Base-by-base conservation (phyloP, 2,113 vertebrate species). In the Dromiciops gliroides region DNA sequence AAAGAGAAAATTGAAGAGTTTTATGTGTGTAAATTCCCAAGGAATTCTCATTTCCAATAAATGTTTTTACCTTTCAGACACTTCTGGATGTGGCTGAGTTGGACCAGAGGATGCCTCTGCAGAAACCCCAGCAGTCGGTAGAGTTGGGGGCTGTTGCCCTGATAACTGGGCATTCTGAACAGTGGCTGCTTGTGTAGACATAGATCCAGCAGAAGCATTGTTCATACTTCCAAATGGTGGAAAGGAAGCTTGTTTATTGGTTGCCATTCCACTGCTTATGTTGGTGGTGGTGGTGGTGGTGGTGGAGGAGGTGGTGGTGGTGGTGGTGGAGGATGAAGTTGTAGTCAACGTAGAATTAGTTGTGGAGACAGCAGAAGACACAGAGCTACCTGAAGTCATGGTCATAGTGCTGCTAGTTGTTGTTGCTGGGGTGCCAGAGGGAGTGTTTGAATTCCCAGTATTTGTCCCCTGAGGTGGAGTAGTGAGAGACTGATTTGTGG, bases 41-140 rank as follows among this genome's bases (percentile, higher is more conserved):
- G 51, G 24, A 75, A 91, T 89, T 94, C 51, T 94, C 52, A 91
- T 52, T 97, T 67, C 92, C 31, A 51, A 24, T 51, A 56, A 48
- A 8, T 56, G 51, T 56, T 96, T 92, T 93, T 99, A 99, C 99
- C 99, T 99, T 99, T 99, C 99, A 89, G 99, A 99, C 96, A 99
- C 99, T 97, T 99, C 99, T 8, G 99, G 97, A 96, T 99, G 99
- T 83, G 98, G 98, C 97, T 99, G 99, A 93, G 98, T 94, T 92
- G 99, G 99, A 16, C 97, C 98, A 92, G 98, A 98, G 96, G 98
- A 51, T 0, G 98, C 94, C 50, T 99, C 99, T 97, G 98, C 99
- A 92, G 99, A 97, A 98, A 99, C 97, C 90, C 98, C 98, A 52
- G 98, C 96, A 53, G 99, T 97, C 96, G 99, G 99, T 95, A 98